These are phyloP conservation scores for Sphenopsis melanotis DNA, from an alignment of 2,797 vertebrate species.

Conservation along the genomic window DNA sequence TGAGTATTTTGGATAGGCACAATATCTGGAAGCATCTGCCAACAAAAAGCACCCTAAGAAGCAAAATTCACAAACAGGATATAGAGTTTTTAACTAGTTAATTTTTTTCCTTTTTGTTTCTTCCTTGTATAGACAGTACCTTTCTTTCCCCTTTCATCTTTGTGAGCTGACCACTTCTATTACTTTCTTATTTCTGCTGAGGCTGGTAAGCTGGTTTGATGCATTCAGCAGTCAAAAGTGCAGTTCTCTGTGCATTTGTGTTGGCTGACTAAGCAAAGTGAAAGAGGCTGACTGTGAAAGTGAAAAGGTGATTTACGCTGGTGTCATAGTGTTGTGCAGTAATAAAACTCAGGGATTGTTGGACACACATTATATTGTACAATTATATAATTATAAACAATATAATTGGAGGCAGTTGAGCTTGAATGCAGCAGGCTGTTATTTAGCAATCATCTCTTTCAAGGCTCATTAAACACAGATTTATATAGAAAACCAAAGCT, in stretches of 20 bases:
- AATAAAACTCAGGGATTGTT: conserved; percentile 56
- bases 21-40: neutral
- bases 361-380: conserved; percentile 59
- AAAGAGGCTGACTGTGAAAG: conserved; percentile 47
- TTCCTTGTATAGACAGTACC: neutral
- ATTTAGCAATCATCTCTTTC: conserved; percentile 73
- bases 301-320: conserved; percentile 54
- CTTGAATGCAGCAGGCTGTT: conserved; percentile 67
- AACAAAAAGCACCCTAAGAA: neutral
- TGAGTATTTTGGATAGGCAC: neutral
- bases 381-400: conserved; percentile 72
- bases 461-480: conserved; percentile 72
- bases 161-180: neutral
- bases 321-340: conserved; percentile 15
- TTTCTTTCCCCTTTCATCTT: neutral
- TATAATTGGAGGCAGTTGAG: conserved; percentile 70
- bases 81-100: neutral
- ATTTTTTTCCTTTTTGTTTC: neutral
- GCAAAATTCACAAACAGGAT: neutral
- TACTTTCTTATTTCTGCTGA: conserved; percentile 43
- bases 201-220: conserved; percentile 26
- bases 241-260: neutral
- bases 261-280: conserved; percentile 51
- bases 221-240: conserved; percentile 29
- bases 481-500: conserved; percentile 69